phyloP scores from a whole-genome alignment of 2,888 invertebrate genomes.

The Ceriagrion tenellum region DNA sequence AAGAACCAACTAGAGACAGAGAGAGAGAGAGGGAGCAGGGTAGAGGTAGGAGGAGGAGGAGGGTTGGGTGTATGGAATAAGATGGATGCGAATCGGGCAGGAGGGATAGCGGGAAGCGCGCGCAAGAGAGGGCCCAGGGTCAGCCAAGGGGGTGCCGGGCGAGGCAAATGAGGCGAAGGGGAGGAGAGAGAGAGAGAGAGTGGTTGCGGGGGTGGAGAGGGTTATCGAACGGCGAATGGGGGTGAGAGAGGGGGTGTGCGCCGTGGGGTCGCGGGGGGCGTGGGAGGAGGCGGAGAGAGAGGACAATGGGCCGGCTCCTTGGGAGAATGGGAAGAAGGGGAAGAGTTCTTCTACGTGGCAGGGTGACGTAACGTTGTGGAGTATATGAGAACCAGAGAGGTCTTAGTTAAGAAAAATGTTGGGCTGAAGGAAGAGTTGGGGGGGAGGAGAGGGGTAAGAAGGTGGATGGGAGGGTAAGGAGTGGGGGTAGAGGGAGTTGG shows the following conservation, averaged over 20 bases:
- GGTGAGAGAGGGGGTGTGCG: no score
- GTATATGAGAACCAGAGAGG: slow-evolving; percentile 16
- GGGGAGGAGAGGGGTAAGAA: no score
- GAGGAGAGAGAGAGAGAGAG: slow-evolving; percentile 2
- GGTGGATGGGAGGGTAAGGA: no score
- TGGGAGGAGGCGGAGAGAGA: neutral
- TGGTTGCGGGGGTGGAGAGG: neutral
- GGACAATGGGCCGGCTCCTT: neutral
- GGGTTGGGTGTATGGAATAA: neutral
- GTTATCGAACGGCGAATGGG: neutral
- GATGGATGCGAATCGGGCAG: slow-evolving; percentile 8
- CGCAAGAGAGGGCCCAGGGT: neutral
- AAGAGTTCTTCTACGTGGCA: neutral
- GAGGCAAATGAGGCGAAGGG: neutral
- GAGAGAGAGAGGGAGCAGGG: neutral
- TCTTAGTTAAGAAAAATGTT: slow-evolving; percentile 23
- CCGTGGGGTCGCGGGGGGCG: neutral
- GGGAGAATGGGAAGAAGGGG: neutral
- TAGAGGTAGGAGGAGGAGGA: neutral
- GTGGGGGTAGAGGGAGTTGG: neutral
- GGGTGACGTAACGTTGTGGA: slow-evolving; percentile 9
- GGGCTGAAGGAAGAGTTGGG: neutral
- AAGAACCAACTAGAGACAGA: neutral
- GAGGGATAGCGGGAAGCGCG: neutral
- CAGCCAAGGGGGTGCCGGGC: neutral